Evolutionary conservation across 2,797 vertebrate genomes (phyloP), one percentile per base, ranked within the genome.

Genomic region (Crocodylus rhombifer): DNA sequence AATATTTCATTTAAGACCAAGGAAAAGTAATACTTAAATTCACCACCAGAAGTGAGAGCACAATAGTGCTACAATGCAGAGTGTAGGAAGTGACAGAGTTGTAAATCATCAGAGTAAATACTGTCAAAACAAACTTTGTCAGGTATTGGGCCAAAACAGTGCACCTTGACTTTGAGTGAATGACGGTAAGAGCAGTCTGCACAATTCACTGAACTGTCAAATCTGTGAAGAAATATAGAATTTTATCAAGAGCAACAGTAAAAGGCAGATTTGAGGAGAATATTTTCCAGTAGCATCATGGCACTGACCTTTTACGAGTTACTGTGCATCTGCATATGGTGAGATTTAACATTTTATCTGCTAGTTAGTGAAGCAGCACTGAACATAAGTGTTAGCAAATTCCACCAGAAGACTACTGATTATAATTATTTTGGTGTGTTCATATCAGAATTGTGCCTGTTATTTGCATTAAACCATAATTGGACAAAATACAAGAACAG

Each of bases 21-120:
- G 80, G 67, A 89, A 82, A 95, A 86, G 94, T 73, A 20, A 13
- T 80, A 67, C 84, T 91, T 94, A 60, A 90, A 96, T 62, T 65
- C 33, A 8, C 73, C 75, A 88, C 75, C 84, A 90, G 91, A 91
- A 87, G 75, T 88, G 84, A 95, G 92, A 81, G 89, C 0, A 17
- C 80, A 86, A 88, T n/a, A 94, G 93, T 51, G 42, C 92, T 93
- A 95, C 95, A 96, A 96, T 96, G 91, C 92, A 26, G 88, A 93
- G 84, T 62, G 89, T 85, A 95, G 76, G 86, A 95, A 89, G 77
- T 80, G 95, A 91, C 91, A 93, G 94, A 90, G 87, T 84, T 95
- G 86, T 96, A 96, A 95, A 95, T 96, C 91, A 91, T 86, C 88
- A 65, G 60, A 73, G 89, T 92, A 94, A 96, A 95, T 90, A 94